A percentile compares a stretch with the other conserved stretches of the same genome.
Conservation (phyloP, 2,888 invertebrate genomes). For the Dicyrtomina minuta region DNA sequence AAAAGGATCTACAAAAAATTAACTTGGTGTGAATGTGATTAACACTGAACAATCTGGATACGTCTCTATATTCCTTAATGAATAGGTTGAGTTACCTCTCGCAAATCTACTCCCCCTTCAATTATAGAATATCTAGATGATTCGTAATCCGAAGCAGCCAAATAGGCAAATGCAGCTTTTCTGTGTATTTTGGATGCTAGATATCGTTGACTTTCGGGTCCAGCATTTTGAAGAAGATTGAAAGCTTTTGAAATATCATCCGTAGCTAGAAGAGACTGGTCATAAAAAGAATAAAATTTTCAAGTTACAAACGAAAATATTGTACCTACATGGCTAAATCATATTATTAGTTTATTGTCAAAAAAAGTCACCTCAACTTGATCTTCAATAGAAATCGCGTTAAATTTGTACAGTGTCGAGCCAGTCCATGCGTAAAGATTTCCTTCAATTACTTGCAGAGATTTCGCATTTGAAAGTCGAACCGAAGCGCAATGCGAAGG, state of each 20-base stretch:
- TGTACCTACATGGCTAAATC: no score
- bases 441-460: slow-evolving; percentile 60
- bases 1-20: slow-evolving; percentile 57
- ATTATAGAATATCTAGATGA: slow-evolving; percentile 58
- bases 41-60: not conserved
- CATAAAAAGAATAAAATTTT: no score
- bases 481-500: slow-evolving; percentile 61
- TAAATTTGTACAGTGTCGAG: slow-evolving; percentile 58
- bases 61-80: not conserved
- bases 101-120: slow-evolving; percentile 57
- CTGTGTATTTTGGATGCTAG: slow-evolving; percentile 55
- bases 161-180: slow-evolving; percentile 60
- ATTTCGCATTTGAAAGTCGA: slow-evolving; percentile 59
- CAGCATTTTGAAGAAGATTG: slow-evolving; percentile 57
- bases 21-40: not conserved
- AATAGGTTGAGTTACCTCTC: slow-evolving; percentile 54
- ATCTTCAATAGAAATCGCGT: slow-evolving; percentile 61
- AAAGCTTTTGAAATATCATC: slow-evolving; percentile 60
- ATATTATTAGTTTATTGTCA: no score
- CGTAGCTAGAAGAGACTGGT: slow-evolving; percentile 44
- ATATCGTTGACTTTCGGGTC: slow-evolving; percentile 39
- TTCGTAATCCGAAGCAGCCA: slow-evolving; percentile 58
- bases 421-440: slow-evolving; percentile 59
- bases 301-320: slow-evolving; percentile 15
- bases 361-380: slow-evolving; percentile 58